Evolutionary conservation across 2,113 vertebrate species (phyloP), one percentile per base, ranked within the genome.

Genomic region (Ardeotis arabs): DNA sequence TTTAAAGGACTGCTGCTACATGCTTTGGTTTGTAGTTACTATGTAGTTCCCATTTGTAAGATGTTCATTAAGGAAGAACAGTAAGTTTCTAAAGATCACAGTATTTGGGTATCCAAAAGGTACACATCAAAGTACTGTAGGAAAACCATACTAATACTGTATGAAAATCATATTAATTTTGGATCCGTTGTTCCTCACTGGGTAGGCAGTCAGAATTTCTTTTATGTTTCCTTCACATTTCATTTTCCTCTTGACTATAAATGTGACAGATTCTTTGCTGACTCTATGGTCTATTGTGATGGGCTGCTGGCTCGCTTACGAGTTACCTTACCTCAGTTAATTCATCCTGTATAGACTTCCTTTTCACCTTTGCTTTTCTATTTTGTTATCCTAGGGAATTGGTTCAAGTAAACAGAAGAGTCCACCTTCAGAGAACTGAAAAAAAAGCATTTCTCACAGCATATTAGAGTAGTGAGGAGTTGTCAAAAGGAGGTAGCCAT

Each of bases 311-410:
- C 58, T 91, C 50, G 37, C 50, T 85, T 95, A n/a, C 44, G 68
- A 87, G 70, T 76, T 89, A 47, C 59, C 50, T 75, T 79, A 47
- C 73, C 55, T 89, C 49, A 45, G 82, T 78, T 69, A 79, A 66
- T 79, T 95, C 66, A 55, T 75, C 47, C 75, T 93, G 33, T 44
- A 28, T 22, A 80, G 50, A 77, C 14, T 55, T 90, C 20, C 45
- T 95, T 88, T 88, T 95, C 80, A 75, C 82, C 79, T 95, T 82
- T 93, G 44, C 67, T 84, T 93, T 90, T 93, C 45, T 17, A 15
- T 44, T 53, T 55, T 28, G 25, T 53, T 90, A 56, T 80, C 55
- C 64, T 18, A 50, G 22, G 59, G 29, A 95, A 74, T 2, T 60
- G 25, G 24, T 72, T 77, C 5, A 19, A 82, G 53, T 84, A 91